Evolutionary conservation across 92 coral and sea anemone genomes (phyloP).

Genomic region (Parazoanthus swiftii): DNA sequence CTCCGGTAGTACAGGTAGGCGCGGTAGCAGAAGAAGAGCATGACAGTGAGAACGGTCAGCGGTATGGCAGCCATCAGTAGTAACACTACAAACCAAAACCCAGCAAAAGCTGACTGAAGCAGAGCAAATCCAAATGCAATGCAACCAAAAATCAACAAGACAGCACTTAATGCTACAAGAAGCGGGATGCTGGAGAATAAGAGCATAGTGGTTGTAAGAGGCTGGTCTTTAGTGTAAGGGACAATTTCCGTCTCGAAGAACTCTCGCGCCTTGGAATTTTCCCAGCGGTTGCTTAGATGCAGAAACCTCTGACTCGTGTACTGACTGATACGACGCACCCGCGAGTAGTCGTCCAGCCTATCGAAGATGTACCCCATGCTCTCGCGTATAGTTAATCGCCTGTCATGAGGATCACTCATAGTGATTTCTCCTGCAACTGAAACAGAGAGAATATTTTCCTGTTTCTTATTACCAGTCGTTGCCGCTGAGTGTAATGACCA

Average conservation of each 20-base stretch:
- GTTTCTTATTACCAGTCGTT: too few species aligned
- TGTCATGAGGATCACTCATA: slow-evolving; percentile 2
- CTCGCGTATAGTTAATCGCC: not conserved
- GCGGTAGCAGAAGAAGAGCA: slow-evolving; percentile 31
- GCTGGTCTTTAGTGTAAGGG: slow-evolving; percentile 20
- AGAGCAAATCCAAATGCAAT: slow-evolving; percentile 13
- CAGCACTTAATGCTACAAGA: not conserved
- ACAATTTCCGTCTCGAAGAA: slow-evolving; percentile 12
- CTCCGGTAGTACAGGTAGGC: slow-evolving; percentile 39
- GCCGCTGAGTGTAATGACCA: too few species aligned
- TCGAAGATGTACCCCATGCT: slow-evolving; percentile 16
- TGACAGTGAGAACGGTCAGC: slow-evolving; percentile 10
- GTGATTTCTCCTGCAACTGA: not conserved
- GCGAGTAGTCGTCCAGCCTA: slow-evolving; percentile 8
- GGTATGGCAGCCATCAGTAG: slow-evolving; percentile 27
- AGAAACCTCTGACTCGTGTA: slow-evolving; percentile 12
- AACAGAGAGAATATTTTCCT: not conserved
- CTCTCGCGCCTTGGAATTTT: slow-evolving; percentile 31
- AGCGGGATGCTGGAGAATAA: slow-evolving; percentile 8
- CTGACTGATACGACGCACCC: slow-evolving; percentile 5
- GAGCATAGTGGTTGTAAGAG: slow-evolving; percentile 17
- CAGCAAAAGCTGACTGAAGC: slow-evolving; percentile 32
- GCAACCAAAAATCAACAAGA: not conserved
- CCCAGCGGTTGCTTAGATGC: slow-evolving; percentile 8
- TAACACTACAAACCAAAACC: slow-evolving; percentile 4